Conservation (phyloP, 2,797 vertebrate genomes). For the Anguilla pacifica region DNA sequence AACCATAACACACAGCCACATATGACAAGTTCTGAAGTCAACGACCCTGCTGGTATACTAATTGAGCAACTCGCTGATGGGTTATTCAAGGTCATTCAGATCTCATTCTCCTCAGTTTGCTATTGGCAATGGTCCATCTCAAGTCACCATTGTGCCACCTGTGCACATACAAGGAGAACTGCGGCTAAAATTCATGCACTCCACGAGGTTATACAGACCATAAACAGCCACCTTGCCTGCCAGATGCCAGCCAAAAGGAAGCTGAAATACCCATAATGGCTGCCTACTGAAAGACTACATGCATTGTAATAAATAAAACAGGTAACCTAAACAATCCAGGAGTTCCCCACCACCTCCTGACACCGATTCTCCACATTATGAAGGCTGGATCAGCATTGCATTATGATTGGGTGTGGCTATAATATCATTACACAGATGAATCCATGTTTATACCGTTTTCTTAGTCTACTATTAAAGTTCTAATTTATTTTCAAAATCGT, state of each 20-base stretch:
- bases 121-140: not conserved
- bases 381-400: not conserved
- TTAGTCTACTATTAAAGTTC: not conserved
- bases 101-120: not conserved
- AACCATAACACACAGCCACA: too few relatives aligned
- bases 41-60: not conserved
- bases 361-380: not conserved
- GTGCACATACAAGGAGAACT: not conserved
- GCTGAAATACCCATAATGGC: not conserved
- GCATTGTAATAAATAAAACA: not conserved
- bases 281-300: not conserved
- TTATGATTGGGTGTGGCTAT: not conserved
- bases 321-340: not conserved
- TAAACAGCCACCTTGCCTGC: not conserved
- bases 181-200: not conserved
- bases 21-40: not conserved
- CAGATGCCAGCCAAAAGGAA: not conserved
- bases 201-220: not conserved
- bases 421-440: not conserved
- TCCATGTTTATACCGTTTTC: not conserved
- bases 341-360: not conserved
- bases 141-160: not conserved
- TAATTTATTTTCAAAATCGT: not conserved
- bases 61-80: not conserved
- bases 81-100: slow-evolving; percentile 2